Evolutionary conservation across 2,888 invertebrate species (phyloP).

Genomic region (Elegia similella): DNA sequence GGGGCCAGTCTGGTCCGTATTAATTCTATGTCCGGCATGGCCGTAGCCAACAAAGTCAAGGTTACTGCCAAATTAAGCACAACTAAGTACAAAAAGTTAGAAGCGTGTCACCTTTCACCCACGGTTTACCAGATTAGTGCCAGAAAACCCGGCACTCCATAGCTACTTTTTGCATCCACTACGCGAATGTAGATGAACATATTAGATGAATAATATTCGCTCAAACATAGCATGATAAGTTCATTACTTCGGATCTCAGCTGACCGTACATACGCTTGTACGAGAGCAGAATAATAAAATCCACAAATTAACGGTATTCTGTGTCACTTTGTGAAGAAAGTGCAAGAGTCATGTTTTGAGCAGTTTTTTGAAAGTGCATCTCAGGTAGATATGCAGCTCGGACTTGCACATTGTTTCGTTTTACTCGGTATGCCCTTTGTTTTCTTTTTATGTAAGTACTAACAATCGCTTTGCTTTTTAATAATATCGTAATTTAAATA

Average conservation of each 20-base stretch:
- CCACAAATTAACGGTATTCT: slow-evolving; percentile 1
- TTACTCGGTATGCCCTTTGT: slow-evolving; percentile 6
- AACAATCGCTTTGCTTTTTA: not conserved
- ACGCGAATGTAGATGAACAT: slow-evolving; percentile 25
- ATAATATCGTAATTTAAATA: not conserved
- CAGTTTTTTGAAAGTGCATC: slow-evolving; percentile 1
- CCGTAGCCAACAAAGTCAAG: slow-evolving; percentile 17
- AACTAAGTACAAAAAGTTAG: slow-evolving; percentile 31
- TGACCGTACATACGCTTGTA: slow-evolving; percentile 37
- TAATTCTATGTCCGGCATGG: slow-evolving; percentile 1
- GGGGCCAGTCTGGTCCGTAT: not conserved
- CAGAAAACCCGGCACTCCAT: slow-evolving; percentile 34
- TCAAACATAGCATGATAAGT: slow-evolving; percentile 50
- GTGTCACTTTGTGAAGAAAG: slow-evolving; percentile 19
- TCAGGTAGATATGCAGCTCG: not conserved
- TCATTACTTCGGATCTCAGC: slow-evolving; percentile 51
- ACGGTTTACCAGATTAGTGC: slow-evolving; percentile 20
- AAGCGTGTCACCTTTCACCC: slow-evolving; percentile 50
- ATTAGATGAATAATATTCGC: slow-evolving; percentile 39
- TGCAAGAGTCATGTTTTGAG: slow-evolving; percentile 22
- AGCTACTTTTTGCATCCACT: slow-evolving; percentile 56
- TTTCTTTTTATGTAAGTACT: slow-evolving; percentile 8
- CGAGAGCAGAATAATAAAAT: slow-evolving; percentile 24
- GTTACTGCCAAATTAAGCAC: slow-evolving; percentile 45
- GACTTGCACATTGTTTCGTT: not conserved